A percentile compares a stretch with the other conserved stretches of the same genome.
These are phyloP conservation scores for Tychaedon coryphoeus DNA, from an alignment of 2,113 vertebrate species.

Conservation along the genomic window DNA sequence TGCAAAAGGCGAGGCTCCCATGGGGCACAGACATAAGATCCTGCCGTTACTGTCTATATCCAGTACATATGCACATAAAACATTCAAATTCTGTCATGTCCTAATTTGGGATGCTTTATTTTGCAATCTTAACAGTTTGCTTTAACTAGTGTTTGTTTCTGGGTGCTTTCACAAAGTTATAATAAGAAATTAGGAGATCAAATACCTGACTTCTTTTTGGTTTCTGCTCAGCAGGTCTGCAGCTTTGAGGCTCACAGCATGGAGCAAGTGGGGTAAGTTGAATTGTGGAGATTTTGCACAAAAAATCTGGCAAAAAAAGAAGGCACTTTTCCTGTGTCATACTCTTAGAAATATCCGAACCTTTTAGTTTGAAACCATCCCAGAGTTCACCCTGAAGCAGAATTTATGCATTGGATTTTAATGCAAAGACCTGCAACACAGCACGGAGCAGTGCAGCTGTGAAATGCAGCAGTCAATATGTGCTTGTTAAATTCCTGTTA, in stretches of 20 bases:
- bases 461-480: not conserved
- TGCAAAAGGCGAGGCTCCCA: not conserved
- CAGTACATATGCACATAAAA: not conserved
- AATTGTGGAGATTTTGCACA: not conserved
- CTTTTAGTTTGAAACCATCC: not conserved
- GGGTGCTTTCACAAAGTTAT: not conserved
- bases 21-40: not conserved
- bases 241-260: not conserved
- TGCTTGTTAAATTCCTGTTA: not conserved
- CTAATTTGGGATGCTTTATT: not conserved
- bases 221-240: not conserved
- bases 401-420: not conserved
- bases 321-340: not conserved
- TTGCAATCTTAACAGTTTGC: not conserved
- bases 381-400: not conserved
- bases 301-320: not conserved
- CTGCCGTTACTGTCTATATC: not conserved
- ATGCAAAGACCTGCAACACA: not conserved
- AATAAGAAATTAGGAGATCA: not conserved
- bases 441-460: not conserved
- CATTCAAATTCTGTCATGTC: not conserved
- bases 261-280: not conserved
- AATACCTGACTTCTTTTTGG: not conserved
- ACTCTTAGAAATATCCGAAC: not conserved
- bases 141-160: not conserved